These are phyloP conservation scores for Chaetura pelagica DNA, from an alignment of 2,113 vertebrate genomes.

Conservation along the genomic window DNA sequence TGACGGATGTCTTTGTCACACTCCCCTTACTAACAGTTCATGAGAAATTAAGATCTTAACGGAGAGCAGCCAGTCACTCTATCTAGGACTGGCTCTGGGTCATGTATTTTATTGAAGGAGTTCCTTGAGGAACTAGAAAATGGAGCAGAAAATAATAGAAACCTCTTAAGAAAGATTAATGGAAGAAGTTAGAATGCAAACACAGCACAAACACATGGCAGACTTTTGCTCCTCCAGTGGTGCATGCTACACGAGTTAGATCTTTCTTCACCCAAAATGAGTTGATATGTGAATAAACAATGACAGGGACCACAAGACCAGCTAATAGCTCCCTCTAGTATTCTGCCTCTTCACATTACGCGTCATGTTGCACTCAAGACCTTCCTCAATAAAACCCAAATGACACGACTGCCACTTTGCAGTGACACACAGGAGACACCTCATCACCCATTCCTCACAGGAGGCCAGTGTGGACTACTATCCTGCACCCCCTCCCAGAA, in stretches of 20 bases:
- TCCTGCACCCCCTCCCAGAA: not conserved
- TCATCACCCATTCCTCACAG: not conserved
- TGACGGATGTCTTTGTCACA: not conserved
- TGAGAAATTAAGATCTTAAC: not conserved
- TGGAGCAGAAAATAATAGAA: not conserved
- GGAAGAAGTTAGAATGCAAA: constrained; percentile 10
- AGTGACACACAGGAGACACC: not conserved
- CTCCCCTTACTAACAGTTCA: not conserved
- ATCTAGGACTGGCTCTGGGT: not conserved
- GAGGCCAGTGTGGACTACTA: not conserved
- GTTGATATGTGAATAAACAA: not conserved
- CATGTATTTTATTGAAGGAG: not conserved
- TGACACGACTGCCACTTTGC: not conserved
- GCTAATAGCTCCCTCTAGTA: not conserved
- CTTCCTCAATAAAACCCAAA: not conserved
- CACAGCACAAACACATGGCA: not conserved
- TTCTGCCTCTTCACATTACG: not conserved
- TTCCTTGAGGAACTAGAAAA: constrained; percentile 16
- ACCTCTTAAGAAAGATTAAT: not conserved
- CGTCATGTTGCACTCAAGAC: not conserved
- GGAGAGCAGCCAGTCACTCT: not conserved
- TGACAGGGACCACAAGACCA: not conserved
- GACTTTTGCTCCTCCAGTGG: not conserved
- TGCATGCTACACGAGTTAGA: not conserved
- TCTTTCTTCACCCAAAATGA: constrained; percentile 25